Evolutionary conservation across 2,888 invertebrate genomes (phyloP).

Genomic region (Anodontia alba): DNA sequence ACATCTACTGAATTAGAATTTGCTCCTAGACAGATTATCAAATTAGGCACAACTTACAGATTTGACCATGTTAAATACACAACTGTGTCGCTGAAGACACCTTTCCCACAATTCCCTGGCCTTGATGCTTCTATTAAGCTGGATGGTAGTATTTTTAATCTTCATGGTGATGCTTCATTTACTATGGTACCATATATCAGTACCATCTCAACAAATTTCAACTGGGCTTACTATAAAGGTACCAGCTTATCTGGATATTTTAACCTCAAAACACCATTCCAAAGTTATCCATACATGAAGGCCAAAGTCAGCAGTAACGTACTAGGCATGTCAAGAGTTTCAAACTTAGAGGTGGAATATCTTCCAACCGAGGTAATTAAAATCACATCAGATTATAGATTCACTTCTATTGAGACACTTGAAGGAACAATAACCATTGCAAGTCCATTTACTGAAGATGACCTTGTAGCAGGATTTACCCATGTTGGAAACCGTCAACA

Average conservation of each 20-base stretch:
- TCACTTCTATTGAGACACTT: slow-evolving; percentile 54
- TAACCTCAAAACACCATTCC: slow-evolving; percentile 65
- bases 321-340: slow-evolving; percentile 54
- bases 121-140: slow-evolving; percentile 55
- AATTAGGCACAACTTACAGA: slow-evolving; percentile 55
- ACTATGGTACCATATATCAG: slow-evolving; percentile 58
- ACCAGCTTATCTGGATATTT: slow-evolving; percentile 50
- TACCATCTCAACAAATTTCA: slow-evolving; percentile 51
- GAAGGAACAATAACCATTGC: slow-evolving; percentile 60
- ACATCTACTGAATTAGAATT: slow-evolving; percentile 59
- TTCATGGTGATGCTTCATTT: slow-evolving; percentile 59
- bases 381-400: slow-evolving; percentile 51
- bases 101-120: slow-evolving; percentile 66
- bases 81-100: slow-evolving; percentile 62
- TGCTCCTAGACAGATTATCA: slow-evolving; percentile 63
- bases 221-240: slow-evolving; percentile 50
- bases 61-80: slow-evolving; percentile 62
- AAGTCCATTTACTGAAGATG: slow-evolving; percentile 60
- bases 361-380: slow-evolving; percentile 67
- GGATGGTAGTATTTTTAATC: slow-evolving; percentile 48
- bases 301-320: slow-evolving; percentile 56
- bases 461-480: slow-evolving; percentile 54
- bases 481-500: slow-evolving; percentile 59
- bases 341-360: slow-evolving; percentile 59
- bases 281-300: slow-evolving; percentile 59